phyloP scores from a whole-genome alignment of 2,797 vertebrate species.

The Diplodus puntazzo region DNA sequence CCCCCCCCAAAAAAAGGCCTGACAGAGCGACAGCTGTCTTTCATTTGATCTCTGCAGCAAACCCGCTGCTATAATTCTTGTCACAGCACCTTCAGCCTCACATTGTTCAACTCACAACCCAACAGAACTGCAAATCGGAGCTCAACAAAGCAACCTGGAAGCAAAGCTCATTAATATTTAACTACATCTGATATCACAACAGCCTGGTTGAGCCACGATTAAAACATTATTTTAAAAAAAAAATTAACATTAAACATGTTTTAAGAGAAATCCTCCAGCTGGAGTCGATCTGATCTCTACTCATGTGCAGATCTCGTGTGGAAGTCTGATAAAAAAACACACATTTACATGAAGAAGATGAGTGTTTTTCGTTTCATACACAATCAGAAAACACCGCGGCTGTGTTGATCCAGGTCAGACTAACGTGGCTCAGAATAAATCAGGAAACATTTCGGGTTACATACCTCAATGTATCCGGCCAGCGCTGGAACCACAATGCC shows the following conservation, averaged over 20 bases:
- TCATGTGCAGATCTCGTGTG: not conserved
- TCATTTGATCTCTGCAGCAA: constrained; percentile 84
- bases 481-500: constrained; percentile 87
- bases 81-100: constrained; percentile 46
- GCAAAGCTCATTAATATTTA: constrained; percentile 19
- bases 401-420: constrained; percentile 5
- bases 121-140: constrained; percentile 44
- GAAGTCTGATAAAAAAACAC: not conserved
- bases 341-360: constrained; percentile 11
- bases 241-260: not conserved
- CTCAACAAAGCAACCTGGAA: constrained; percentile 19
- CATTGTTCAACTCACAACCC: constrained; percentile 39
- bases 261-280: not conserved
- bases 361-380: not conserved
- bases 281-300: constrained; percentile 3
- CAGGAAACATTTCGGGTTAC: constrained; percentile 30
- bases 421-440: constrained; percentile 2
- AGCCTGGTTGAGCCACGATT: not conserved
- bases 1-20: constrained; percentile 32
- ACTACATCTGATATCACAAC: not conserved
- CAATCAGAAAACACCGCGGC: not conserved
- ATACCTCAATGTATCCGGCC: constrained; percentile 94
- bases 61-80: constrained; percentile 53
- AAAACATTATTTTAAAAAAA: not conserved
- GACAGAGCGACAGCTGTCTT: constrained; percentile 72